These are phyloP conservation scores for Cheilosia vernalis DNA, from an alignment of 2,888 invertebrate genomes.

Conservation along the genomic window DNA sequence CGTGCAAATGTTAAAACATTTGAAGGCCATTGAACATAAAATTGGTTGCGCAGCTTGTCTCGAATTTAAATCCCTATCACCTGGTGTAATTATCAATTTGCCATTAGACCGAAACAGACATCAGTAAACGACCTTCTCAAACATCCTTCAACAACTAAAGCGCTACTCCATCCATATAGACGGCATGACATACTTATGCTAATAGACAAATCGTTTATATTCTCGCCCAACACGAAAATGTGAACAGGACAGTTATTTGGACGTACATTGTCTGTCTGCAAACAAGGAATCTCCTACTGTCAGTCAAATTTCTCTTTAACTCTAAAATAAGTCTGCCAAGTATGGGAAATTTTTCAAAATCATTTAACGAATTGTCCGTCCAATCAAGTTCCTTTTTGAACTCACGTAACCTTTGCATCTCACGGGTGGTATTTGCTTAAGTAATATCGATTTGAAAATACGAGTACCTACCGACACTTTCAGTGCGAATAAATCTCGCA, in stretches of 20 bases:
- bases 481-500: not conserved
- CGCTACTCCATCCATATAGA: not conserved
- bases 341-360: no score
- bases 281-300: not conserved
- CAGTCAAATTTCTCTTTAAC: not conserved
- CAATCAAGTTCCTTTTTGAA: no score
- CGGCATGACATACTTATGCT: not conserved
- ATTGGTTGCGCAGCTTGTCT: no score
- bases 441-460: not conserved
- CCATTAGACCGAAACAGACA: no score
- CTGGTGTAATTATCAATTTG: no score
- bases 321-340: no score
- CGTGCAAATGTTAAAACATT: no score
- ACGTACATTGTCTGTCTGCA: not conserved
- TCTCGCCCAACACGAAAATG: not conserved
- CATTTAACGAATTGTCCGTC: no score
- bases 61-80: no score
- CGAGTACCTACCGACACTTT: not conserved
- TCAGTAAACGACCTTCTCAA: not conserved
- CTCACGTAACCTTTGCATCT: no score
- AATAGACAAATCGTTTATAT: slow-evolving; percentile 1
- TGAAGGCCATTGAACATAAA: no score
- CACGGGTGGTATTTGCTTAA: no score
- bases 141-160: not conserved
- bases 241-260: not conserved